Base-by-base conservation (phyloP, 2,113 vertebrate species). In the Dunckerocampus dactyliophorus region DNA sequence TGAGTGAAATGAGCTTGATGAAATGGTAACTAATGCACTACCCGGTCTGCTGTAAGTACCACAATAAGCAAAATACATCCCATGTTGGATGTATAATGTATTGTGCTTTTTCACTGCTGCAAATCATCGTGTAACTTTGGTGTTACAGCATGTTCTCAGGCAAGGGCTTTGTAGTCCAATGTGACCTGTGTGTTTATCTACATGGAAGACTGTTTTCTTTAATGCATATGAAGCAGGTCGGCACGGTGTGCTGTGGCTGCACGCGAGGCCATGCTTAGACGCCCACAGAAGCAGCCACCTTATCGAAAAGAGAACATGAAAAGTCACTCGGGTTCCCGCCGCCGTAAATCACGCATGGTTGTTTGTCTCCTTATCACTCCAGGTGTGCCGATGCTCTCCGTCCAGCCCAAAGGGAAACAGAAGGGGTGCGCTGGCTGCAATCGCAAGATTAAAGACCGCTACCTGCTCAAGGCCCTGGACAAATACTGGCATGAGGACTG, bases 401-500 rank as follows among this genome's bases (percentile, higher is more conserved):
- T 99, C 59, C 97, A 99, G 81, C 96, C 97, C 87, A 98, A 99
- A 87, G 96, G 96, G 84, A 99, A 98, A 89, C 97, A 98, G 93
- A 98, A 99, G 91, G 97, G 97, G 87, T 98, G 97, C 4, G 97
- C 97, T 3, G 97, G 97, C 90, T 99, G 97, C 88, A 98, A 99
- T 89, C 94, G 97, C 17, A 99, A 98, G 92, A 99, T 99, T 92
- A 98, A 98, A 91, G 97, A 99, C 93, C 94, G 96, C 76, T 99
- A 99, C 92, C 94, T 99, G 90, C 94, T 99, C 89, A 99, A 99
- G 91, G 97, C 97, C 6, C 91, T 99, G 90, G 97, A 99, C 92
- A 98, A 99, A 88, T 99, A 99, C 86, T 99, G 97, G 97, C 96
- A 98, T 72, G 97, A 99, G 84, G 96, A 99, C 91, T 99, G 97